Evolutionary conservation across 2,113 vertebrate genomes (phyloP).

Genomic region (Corvus hawaiiensis): DNA sequence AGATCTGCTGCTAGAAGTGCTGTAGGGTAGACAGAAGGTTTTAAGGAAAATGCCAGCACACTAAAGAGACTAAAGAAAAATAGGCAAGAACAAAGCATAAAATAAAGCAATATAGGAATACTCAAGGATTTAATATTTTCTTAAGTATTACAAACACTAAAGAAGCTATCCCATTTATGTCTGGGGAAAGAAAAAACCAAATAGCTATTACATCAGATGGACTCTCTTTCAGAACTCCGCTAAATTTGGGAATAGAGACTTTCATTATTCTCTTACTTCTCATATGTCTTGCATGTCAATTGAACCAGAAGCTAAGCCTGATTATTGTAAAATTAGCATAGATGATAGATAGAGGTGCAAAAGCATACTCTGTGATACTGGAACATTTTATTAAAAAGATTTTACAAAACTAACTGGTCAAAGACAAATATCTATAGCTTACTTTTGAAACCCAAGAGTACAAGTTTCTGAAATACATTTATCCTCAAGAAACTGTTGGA

Average conservation of each 20-base stretch:
- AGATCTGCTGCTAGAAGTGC: constrained; percentile 34
- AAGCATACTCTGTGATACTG: neutral
- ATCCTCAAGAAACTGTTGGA: neutral
- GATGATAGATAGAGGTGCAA: neutral
- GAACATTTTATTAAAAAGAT: neutral
- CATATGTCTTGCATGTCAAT: neutral
- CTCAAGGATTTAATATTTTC: neutral
- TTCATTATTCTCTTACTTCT: neutral
- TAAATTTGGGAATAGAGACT: neutral
- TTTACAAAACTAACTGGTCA: neutral
- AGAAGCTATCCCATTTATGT: neutral
- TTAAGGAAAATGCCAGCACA: neutral
- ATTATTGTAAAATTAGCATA: neutral
- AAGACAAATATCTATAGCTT: neutral
- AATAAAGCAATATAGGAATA: neutral
- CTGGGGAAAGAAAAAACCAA: neutral
- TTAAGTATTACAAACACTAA: neutral
- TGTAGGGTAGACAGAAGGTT: constrained; percentile 25
- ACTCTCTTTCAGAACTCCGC: neutral
- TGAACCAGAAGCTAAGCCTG: neutral
- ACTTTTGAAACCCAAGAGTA: neutral
- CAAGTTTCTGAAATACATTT: neutral
- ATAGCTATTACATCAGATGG: neutral
- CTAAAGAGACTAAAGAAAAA: neutral
- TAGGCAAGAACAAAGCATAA: neutral